A percentile compares a stretch with the other conserved stretches of the same genome.
phyloP scores from a whole-genome alignment of 2,113 vertebrate genomes.

The Bubo blakistoni region DNA sequence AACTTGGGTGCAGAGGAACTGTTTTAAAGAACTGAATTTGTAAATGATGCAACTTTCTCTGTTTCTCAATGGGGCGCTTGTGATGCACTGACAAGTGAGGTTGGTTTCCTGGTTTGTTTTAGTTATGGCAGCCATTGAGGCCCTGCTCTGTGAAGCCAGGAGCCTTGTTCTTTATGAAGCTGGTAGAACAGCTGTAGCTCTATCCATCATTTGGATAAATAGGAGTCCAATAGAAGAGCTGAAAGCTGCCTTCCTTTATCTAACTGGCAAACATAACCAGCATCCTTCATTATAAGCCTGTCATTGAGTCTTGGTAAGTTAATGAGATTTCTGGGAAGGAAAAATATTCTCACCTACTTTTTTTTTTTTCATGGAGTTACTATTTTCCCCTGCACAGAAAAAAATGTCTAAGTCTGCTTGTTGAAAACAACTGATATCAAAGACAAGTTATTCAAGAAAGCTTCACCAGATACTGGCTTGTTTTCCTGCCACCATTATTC shows the following conservation, averaged over 20 bases:
- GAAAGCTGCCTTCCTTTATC: conserved; percentile 3
- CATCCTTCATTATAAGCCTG: not conserved
- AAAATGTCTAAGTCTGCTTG: not conserved
- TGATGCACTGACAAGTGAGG: conserved; percentile 36
- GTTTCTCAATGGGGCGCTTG: conserved; percentile 64
- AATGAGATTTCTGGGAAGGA: not conserved
- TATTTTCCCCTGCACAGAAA: not conserved
- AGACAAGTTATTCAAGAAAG: not conserved
- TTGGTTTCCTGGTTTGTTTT: conserved; percentile 67
- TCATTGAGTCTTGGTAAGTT: not conserved
- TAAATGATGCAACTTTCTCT: conserved; percentile 53
- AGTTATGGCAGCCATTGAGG: conserved; percentile 18
- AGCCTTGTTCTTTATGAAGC: conserved; percentile 61
- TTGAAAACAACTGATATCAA: not conserved
- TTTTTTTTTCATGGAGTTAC: not conserved
- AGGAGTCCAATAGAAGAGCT: not conserved
- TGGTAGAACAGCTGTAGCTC: conserved; percentile 56
- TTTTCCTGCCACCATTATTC: not conserved
- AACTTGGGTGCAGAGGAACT: not conserved
- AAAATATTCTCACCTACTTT: not conserved
- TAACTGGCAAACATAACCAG: not conserved
- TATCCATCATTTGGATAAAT: conserved; percentile 54
- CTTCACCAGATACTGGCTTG: not conserved
- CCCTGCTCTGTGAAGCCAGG: conserved; percentile 49
- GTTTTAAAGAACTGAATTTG: conserved; percentile 48